These are phyloP conservation scores for Pinctada fucata DNA, from an alignment of 2,888 invertebrate genomes.

Conservation along the genomic window DNA sequence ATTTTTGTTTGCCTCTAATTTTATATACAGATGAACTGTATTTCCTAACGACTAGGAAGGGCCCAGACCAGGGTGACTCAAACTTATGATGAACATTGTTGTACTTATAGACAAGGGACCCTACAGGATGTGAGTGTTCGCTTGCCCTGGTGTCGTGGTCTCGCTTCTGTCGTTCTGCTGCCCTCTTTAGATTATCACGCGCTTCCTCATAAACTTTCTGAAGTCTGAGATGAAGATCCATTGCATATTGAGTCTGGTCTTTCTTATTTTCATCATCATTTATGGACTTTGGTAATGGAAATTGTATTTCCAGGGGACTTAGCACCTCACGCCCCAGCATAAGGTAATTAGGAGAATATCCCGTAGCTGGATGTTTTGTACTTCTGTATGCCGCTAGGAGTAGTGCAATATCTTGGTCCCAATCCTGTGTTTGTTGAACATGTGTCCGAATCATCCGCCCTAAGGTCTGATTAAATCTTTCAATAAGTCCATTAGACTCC, in stretches of 20 bases:
- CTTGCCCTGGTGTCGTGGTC: not conserved
- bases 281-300: not conserved
- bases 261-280: not conserved
- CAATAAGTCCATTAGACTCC: conserved; percentile 30
- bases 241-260: not conserved
- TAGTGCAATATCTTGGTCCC: conserved; percentile 26
- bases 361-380: conserved; percentile 30
- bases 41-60: no score
- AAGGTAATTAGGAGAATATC: conserved; percentile 37
- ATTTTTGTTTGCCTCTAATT: no score
- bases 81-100: no score
- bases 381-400: conserved; percentile 32
- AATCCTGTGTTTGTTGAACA: conserved; percentile 3
- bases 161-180: not conserved
- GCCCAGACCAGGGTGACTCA: no score
- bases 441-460: not conserved
- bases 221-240: rapidly evolving
- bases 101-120: not conserved
- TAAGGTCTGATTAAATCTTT: conserved; percentile 30
- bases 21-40: no score
- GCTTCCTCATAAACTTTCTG: not conserved
- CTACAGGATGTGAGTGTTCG: not conserved
- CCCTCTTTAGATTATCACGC: not conserved
- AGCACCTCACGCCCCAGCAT: conserved; percentile 40
- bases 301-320: conserved; percentile 20